phyloP scores from a whole-genome alignment of 1,140 invertebrate species.

The Drosophila lacteicornis region DNA sequence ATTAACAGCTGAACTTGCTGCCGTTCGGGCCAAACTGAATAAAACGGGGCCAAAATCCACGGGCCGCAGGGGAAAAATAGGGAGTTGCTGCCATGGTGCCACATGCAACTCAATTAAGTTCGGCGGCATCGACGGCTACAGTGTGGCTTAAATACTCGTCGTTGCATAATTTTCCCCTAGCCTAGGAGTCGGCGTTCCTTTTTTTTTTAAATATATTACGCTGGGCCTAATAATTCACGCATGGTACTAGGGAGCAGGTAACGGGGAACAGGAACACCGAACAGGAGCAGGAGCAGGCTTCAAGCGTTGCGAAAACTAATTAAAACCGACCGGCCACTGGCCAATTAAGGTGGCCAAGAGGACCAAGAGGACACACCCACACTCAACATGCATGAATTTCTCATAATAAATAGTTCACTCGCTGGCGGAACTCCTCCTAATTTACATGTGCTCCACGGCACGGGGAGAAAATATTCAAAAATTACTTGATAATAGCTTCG shows the following conservation, averaged over 20 bases:
- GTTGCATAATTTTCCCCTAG: constrained; percentile 66
- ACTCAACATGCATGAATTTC: constrained; percentile 46
- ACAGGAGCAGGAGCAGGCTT: constrained; percentile 50
- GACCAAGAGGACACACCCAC: constrained; percentile 44
- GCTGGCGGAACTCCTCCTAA: constrained; percentile 50
- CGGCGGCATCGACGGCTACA: constrained; percentile 52
- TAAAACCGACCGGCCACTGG: constrained; percentile 77
- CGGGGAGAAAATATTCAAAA: background rate
- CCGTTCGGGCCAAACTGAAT: constrained; percentile 23
- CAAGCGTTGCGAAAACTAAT: constrained; percentile 79
- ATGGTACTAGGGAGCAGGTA: constrained; percentile 25
- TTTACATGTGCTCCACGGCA: constrained; percentile 54
- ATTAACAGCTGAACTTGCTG: constrained; percentile 40
- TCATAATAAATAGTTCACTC: constrained; percentile 68
- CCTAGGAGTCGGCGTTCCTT: constrained; percentile 47
- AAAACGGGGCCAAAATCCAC: constrained; percentile 24
- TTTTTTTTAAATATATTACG: constrained; percentile 76
- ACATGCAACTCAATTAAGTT: constrained; percentile 81
- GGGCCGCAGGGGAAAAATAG: constrained; percentile 5
- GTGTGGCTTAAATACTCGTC: constrained; percentile 51
- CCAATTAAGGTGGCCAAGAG: constrained; percentile 74
- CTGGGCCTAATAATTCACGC: constrained; percentile 73
- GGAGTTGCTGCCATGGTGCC: constrained; percentile 20
- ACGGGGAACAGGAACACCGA: constrained; percentile 14
- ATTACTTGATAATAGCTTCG: too few species aligned